Conservation (phyloP, 1,140 invertebrate genomes). For the Neotoxoptera formosana region DNA sequence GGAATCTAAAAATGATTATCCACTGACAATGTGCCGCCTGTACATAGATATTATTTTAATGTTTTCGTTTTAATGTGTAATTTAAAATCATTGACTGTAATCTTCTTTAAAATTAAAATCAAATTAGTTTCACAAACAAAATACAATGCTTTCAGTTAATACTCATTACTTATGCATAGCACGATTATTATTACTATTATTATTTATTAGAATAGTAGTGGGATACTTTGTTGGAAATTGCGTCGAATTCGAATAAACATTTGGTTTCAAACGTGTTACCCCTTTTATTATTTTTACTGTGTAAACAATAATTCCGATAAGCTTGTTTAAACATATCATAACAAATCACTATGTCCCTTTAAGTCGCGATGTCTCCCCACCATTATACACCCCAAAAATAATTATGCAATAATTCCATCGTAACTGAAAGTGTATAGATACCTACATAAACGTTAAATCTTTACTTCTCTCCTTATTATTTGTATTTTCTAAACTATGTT, state of each 20-base stretch:
- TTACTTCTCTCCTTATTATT: neutral
- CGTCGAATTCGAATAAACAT: neutral
- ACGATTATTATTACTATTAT: neutral
- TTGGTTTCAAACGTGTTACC: neutral
- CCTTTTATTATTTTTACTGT: conserved; percentile 49
- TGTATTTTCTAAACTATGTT: neutral
- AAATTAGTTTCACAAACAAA: conserved; percentile 5
- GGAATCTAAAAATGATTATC: neutral
- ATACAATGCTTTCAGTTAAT: neutral
- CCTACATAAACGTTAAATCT: neutral
- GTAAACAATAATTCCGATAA: conserved; percentile 54
- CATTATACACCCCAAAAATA: neutral
- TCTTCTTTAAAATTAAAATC: neutral
- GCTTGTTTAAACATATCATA: conserved; percentile 41
- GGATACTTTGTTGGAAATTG: neutral
- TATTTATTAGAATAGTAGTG: neutral
- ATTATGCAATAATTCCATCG: conserved; percentile 24
- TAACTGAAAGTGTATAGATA: neutral
- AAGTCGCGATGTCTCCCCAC: neutral
- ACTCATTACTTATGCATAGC: neutral
- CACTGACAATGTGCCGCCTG: neutral
- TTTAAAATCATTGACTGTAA: neutral
- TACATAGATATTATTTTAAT: neutral
- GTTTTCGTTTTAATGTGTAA: neutral
- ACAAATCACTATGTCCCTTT: neutral